These are phyloP conservation scores for Forbesichthys agassizii DNA, from an alignment of 2,113 vertebrate genomes.

Conservation along the genomic window DNA sequence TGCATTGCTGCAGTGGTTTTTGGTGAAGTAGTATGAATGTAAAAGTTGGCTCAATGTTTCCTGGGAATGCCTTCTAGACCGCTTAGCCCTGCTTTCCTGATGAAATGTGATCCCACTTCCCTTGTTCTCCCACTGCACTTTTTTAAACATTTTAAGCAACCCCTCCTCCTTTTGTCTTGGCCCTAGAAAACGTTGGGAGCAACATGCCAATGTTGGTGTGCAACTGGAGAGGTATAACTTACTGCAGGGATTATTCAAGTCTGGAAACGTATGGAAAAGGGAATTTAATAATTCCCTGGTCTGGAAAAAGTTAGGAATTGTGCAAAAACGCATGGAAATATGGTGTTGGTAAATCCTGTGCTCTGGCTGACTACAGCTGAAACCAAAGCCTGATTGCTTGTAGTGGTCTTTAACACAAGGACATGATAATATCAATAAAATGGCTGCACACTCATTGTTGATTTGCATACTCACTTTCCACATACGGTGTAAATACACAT, in stretches of 20 bases:
- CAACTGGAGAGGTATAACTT: not conserved
- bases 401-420: not conserved
- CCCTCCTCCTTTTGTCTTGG: conserved; percentile 15
- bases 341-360: not conserved
- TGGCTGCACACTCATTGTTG: not conserved
- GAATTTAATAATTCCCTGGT: not conserved
- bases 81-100: conserved; percentile 11
- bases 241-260: not conserved
- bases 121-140: not conserved
- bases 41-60: not conserved
- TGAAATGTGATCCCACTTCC: conserved; percentile 17
- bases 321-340: not conserved
- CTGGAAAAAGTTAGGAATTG: not conserved
- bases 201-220: conserved; percentile 1
- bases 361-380: not conserved
- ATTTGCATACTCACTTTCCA: no score
- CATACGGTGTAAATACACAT: no score
- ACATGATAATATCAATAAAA: not conserved
- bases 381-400: not conserved
- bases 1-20: not conserved
- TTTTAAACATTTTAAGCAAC: not conserved
- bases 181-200: not conserved
- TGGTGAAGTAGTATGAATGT: not conserved
- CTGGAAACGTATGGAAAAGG: conserved; percentile 1
- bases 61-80: not conserved